phyloP scores from a whole-genome alignment of 2,113 vertebrate species.

The Mastomys natalensis region DNA sequence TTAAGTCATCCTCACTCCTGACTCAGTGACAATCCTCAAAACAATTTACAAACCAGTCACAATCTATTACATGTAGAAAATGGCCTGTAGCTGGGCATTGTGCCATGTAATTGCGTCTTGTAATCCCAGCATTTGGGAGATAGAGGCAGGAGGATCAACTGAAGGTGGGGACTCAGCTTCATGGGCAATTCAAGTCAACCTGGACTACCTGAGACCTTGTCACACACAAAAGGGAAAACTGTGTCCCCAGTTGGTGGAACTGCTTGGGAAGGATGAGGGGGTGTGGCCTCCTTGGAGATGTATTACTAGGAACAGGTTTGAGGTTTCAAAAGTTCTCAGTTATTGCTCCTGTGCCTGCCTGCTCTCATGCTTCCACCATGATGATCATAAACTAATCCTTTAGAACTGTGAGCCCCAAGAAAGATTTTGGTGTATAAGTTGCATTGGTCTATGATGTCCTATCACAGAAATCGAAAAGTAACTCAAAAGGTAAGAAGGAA shows the following conservation, averaged over 20 bases:
- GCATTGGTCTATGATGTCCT: background rate
- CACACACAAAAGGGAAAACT: background rate
- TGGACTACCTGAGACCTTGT: background rate
- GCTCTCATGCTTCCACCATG: background rate
- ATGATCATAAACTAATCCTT: background rate
- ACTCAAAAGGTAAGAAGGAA: background rate
- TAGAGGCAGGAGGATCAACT: background rate
- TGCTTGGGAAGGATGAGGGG: background rate
- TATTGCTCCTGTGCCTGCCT: background rate
- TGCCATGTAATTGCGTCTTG: background rate
- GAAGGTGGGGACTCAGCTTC: background rate
- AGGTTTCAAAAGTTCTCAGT: background rate
- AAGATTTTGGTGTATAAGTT: background rate
- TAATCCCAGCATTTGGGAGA: background rate
- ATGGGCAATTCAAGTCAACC: background rate
- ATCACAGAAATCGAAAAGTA: background rate
- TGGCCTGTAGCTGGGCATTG: too few species aligned
- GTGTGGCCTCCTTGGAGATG: background rate
- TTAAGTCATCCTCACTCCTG: background rate
- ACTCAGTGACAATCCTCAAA: background rate
- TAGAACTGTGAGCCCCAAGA: background rate
- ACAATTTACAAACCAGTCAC: background rate
- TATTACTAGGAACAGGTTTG: too few species aligned
- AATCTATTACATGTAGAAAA: background rate
- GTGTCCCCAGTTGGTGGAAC: background rate